Evolutionary conservation across 2,797 vertebrate genomes (phyloP), one percentile per base, ranked within the genome.

Genomic region (Selene dorsalis): DNA sequence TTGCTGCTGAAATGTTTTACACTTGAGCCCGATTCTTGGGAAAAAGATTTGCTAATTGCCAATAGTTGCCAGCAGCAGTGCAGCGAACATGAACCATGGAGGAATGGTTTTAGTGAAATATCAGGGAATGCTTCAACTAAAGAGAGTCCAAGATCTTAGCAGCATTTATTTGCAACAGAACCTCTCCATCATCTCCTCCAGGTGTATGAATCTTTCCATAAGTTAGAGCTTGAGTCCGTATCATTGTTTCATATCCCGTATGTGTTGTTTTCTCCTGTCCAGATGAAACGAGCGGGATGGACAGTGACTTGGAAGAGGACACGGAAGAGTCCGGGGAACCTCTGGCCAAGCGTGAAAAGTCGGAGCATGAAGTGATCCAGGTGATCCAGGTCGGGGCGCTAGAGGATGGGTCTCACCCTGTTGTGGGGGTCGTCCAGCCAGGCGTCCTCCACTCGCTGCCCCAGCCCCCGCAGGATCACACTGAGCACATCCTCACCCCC

Each of bases 291-390:
- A 92, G 96, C 1, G 96, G 96, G 73, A 92, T 96, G 89, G 93
- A 96, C 83, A 93, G 94, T 0, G 96, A 98, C 86, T 88, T 92
- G 13, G 95, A 96, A 0, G 80, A 94, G 0, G 96, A 96, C 13
- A 30, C 90, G 4, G 94, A 87, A 52, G 92, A 94, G 26, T 63
- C 91, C 1, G 95, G 96, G 0, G 97, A 98, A 79, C 97, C 96
- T 0, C 94, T 96, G 24, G 96, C 98, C 79, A 99, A 99, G 77
- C 95, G 96, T 0, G 97, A 98, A 77, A 97, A 96, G 78, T 91
- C 94, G 0, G 97, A 97, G 84, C 90, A 95, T 0, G 97, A 99
- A 77, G 94, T 97, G 0, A 95, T 94, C 82, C 95, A 96, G 93
- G 94, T 97, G 11, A 95, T 98, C 91, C 97, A 98, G 94, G 96